A percentile compares a stretch with the other conserved stretches of the same genome.
Conservation (phyloP, 1,140 invertebrate species). For the Drosophila azteca region DNA sequence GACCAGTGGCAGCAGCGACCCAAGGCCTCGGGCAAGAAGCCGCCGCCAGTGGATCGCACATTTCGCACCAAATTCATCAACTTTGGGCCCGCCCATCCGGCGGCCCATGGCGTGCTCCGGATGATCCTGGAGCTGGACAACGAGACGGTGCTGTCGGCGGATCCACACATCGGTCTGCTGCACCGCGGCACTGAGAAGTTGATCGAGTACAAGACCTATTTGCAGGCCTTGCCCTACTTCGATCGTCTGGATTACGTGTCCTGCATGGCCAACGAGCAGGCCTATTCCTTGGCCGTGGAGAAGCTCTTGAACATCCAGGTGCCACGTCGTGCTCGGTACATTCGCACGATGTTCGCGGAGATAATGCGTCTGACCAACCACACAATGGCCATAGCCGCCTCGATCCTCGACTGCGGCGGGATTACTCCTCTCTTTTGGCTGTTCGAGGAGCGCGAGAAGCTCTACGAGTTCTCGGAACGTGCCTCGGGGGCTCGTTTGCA, state of each 20-base stretch:
- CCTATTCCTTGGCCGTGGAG: constrained; percentile 90
- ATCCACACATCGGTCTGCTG: constrained; percentile 84
- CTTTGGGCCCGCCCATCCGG: constrained; percentile 94
- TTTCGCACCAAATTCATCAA: constrained; percentile 89
- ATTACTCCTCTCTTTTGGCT: constrained; percentile 95
- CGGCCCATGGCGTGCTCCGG: constrained; percentile 93
- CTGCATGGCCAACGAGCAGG: constrained; percentile 92
- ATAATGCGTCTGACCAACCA: constrained; percentile 93
- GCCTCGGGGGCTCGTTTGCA: constrained; percentile 93
- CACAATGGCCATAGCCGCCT: constrained; percentile 90
- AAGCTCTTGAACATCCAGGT: constrained; percentile 91
- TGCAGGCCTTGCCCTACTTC: constrained; percentile 92
- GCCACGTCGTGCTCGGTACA: constrained; percentile 90
- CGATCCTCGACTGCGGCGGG: constrained; percentile 92
- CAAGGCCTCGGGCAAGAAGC: constrained; percentile 73
- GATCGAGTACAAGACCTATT: constrained; percentile 93
- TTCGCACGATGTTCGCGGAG: constrained; percentile 89
- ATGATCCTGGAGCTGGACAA: constrained; percentile 91
- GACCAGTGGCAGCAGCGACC: constrained; percentile 77
- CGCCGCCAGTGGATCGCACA: constrained; percentile 82
- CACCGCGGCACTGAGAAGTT: constrained; percentile 92
- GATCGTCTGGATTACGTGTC: constrained; percentile 94
- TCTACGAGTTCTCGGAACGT: constrained; percentile 94
- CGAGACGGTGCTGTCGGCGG: constrained; percentile 85
- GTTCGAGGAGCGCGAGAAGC: constrained; percentile 94